Evolutionary conservation across 2,113 vertebrate genomes (phyloP).

Genomic region (Orthonyx spaldingii): DNA sequence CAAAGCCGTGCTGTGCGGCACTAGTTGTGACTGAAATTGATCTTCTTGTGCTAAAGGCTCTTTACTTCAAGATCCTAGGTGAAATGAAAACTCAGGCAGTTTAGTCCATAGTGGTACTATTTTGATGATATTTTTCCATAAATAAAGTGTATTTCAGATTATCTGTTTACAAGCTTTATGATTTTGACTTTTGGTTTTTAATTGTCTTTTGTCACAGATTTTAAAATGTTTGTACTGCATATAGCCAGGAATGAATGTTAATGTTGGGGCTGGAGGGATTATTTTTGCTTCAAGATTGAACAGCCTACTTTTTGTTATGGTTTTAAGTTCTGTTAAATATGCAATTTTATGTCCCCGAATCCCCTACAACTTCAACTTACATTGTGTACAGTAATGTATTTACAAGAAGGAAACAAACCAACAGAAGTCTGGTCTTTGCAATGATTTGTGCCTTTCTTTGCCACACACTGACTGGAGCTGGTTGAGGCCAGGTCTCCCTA

Average conservation of each 20-base stretch:
- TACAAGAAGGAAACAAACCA: conserved; percentile 66
- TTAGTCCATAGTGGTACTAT: conserved; percentile 88
- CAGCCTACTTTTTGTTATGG: conserved; percentile 60
- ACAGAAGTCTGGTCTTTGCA: conserved; percentile 75
- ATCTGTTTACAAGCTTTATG: conserved; percentile 85
- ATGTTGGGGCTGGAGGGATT: conserved; percentile 54
- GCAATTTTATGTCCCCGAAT: conserved; percentile 67
- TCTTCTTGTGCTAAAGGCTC: conserved; percentile 78
- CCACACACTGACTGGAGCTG: conserved; percentile 73
- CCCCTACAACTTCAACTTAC: conserved; percentile 48
- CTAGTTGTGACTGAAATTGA: conserved; percentile 73
- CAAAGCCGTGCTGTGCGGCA: conserved; percentile 56
- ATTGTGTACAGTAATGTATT: conserved; percentile 71
- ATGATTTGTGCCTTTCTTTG: conserved; percentile 83
- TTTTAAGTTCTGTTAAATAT: conserved; percentile 76
- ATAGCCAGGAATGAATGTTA: conserved; percentile 68
- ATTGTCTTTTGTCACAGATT: conserved; percentile 77
- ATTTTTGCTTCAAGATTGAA: conserved; percentile 64
- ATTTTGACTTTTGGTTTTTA: conserved; percentile 80
- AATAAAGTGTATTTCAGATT: conserved; percentile 83
- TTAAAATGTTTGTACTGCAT: conserved; percentile 75
- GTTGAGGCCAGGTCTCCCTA: conserved; percentile 65
- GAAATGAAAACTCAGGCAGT: conserved; percentile 81
- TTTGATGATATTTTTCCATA: conserved; percentile 85
- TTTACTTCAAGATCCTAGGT: conserved; percentile 75